These are phyloP conservation scores for Allacma fusca DNA, from an alignment of 2,888 invertebrate genomes.

Conservation along the genomic window DNA sequence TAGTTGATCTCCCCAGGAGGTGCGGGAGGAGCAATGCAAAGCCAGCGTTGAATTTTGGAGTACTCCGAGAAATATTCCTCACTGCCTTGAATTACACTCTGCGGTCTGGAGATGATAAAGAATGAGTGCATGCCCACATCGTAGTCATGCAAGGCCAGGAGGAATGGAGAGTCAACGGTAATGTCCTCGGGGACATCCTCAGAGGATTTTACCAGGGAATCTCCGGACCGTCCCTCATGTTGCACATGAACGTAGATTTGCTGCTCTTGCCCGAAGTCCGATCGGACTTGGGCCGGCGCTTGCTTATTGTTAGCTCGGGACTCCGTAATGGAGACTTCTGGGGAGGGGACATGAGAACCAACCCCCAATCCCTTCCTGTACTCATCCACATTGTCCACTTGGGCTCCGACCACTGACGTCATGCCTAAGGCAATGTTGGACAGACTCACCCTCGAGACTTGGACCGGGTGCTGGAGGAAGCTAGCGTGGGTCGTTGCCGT, in stretches of 20 bases:
- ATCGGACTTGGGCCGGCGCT: background rate
- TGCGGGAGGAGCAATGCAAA: conserved; percentile 26
- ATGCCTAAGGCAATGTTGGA: background rate
- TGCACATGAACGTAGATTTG: conserved; percentile 5
- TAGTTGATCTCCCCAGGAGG: background rate
- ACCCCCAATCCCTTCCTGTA: conserved; percentile 19
- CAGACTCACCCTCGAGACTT: background rate
- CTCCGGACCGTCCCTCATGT: background rate
- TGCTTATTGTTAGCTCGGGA: background rate
- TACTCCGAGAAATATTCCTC: background rate
- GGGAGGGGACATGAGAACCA: background rate
- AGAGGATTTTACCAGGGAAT: background rate
- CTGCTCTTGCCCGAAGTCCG: background rate
- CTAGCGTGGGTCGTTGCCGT: background rate
- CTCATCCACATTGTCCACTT: conserved; percentile 20
- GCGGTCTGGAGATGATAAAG: background rate
- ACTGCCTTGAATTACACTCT: background rate
- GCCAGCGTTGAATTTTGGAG: background rate
- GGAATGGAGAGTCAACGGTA: conserved; percentile 21
- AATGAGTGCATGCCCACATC: conserved; percentile 19
- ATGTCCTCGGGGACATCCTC: background rate
- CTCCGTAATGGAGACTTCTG: background rate
- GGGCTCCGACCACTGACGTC: background rate
- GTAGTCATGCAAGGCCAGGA: conserved; percentile 1
- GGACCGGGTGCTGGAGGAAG: conserved; percentile 21